Evolutionary conservation across 2,797 vertebrate genomes (phyloP), one percentile per base, ranked within the genome.

Genomic region (Peromyscus attwateri): DNA sequence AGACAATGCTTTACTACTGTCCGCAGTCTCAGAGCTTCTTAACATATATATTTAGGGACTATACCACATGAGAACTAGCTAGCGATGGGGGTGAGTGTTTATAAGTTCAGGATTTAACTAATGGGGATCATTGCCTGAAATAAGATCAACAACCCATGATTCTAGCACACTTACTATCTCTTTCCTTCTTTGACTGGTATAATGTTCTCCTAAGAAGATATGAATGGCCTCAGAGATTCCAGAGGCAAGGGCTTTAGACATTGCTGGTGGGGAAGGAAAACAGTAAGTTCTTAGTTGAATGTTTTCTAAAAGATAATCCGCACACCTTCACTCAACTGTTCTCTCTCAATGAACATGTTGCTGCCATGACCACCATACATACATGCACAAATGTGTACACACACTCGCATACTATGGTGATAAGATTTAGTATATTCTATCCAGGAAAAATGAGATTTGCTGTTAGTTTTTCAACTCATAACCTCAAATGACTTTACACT

Each of bases 401-500:
- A 75, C 6, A 55, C 6, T 11, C 16, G 25, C 9, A 17, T 31
- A 34, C 7, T 79, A 29, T 46, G 19, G 21, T 37, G 27, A 83
- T 8, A 57, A 52, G 10, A 3, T 1, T 29, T 70, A 73, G 23
- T n/a, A 9, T 60, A 17, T 71, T 49, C 64, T 31, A 52, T 75
- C 19, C 37, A 77, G 14, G 31, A 29, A 43, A 92, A 87, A 90
- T 68, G 14, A 70, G 31, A 25, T 49, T 88, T 95, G 21, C 6
- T 76, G 7, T 70, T 91, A 68, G 12, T 87, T 95, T 91, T 91
- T 70, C 34, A 95, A 87, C 7, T 40, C 27, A 66, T 34, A 55
- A 37, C 9, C 21, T 89, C 23, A 89, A 94, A 62, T 81, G 55
- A 79, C n/a, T 76, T 88, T 19, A 21, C 8, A 52, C 52, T 55